phyloP scores from a whole-genome alignment of 2,888 invertebrate genomes.

The Patella ulyssiponensis region DNA sequence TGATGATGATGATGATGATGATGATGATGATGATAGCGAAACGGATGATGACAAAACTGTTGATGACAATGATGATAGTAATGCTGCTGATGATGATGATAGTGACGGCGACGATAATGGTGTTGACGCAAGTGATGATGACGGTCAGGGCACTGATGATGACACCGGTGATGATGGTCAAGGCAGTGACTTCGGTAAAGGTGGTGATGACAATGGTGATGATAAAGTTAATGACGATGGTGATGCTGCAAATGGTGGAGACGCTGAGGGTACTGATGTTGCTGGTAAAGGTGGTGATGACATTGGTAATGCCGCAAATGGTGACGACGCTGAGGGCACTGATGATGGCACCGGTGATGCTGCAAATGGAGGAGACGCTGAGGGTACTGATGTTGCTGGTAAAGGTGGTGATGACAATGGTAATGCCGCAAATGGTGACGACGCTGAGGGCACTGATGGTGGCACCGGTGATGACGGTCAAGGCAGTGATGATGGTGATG shows the following conservation, averaged over 20 bases:
- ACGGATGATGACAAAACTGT: background rate
- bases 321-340: background rate
- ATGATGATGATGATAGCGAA: background rate
- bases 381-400: background rate
- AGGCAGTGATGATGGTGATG: background rate
- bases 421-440: background rate
- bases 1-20: background rate
- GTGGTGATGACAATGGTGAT: background rate
- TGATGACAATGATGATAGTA: background rate
- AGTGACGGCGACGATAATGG: background rate
- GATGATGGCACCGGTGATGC: background rate
- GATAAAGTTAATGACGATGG: background rate
- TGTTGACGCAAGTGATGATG: background rate
- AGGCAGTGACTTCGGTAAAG: background rate
- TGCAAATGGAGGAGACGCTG: background rate
- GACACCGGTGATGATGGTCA: background rate
- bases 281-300: background rate
- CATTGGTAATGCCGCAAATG: no score
- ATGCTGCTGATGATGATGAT: conserved; percentile 1
- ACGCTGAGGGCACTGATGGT: background rate
- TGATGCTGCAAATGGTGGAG: no score
- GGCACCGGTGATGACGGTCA: background rate
- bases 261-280: no score
- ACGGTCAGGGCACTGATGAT: conserved; percentile 9
- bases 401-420: background rate